Base-by-base conservation (phyloP, 2,113 vertebrate species). In the Geothlypis trichas region DNA sequence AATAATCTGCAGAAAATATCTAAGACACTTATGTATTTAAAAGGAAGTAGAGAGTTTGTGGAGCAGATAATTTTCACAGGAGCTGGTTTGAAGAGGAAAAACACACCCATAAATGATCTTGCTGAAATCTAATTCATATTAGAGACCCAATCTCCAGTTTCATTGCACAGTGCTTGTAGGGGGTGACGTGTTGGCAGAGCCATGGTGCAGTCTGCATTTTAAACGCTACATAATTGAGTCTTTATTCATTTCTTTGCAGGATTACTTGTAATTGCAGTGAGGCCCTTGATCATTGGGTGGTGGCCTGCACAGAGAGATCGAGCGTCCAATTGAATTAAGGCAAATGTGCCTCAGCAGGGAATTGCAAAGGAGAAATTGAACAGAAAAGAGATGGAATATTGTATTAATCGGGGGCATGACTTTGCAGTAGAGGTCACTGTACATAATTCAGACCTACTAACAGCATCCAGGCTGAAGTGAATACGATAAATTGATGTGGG, bases 181-280 rank as follows among this genome's bases (percentile, higher is more conserved):
- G 24, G 63, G 54, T 93, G 61, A 74, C 2, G 0, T 79, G 93
- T 74, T 69, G 49, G 41, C 49, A 91, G 58, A 76, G 39, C 39
- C 55, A 37, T 10, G 66, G 54, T 44, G 58, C 75, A 87, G 21
- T 28, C 86, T 96, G 79, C 65, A 75, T 82, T 93, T 91, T 82
- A 90, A 79, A 84, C 39, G 62, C 49, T 91, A 61, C 52, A 21
- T 94, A 96, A 94, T 35, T 94, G 88, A 86, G 41, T 80, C 91
- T 97, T 93, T 80, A 80, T 93, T 97, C 21, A 81, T 95, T 91
- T 95, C 55, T 97, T 96, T 90, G 68, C 84, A 81, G 68, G 85
- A 92, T 93, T 95, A 76, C 57, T 93, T 89, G 59, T 92, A 92
- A 97, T 91, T 97, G 77, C 74, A 83, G 30, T 18, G 41, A 67